phyloP scores from a whole-genome alignment of 2,113 vertebrate species.

The Fulmarus glacialis region DNA sequence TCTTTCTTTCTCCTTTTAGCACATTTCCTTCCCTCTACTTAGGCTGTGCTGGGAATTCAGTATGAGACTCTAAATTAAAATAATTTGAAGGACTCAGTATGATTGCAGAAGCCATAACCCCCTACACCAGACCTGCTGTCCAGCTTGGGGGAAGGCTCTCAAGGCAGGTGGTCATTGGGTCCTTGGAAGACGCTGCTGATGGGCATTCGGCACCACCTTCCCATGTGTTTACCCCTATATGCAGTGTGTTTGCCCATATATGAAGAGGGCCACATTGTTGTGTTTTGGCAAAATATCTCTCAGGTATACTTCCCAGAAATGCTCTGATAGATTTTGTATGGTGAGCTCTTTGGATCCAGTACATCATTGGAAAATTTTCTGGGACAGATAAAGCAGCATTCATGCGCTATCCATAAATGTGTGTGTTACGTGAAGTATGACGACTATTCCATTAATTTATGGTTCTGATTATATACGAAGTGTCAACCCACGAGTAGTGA shows the following conservation, averaged over 20 bases:
- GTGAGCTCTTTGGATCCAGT: not conserved
- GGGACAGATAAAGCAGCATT: not conserved
- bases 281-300: not conserved
- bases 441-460: not conserved
- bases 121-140: not conserved
- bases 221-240: not conserved
- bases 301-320: not conserved
- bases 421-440: slow-evolving; percentile 15
- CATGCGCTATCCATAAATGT: not conserved
- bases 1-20: not conserved
- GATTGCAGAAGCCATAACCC: not conserved
- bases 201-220: not conserved
- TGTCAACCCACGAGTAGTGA: not conserved
- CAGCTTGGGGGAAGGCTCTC: not conserved
- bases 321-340: not conserved
- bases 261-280: too few relatives aligned
- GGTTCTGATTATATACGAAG: not conserved
- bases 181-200: not conserved
- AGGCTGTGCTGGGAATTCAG: not conserved
- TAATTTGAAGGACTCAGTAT: not conserved
- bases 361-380: not conserved
- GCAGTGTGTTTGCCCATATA: not conserved
- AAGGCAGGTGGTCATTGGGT: not conserved
- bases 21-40: not conserved
- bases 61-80: not conserved